Base-by-base conservation (phyloP, 2,888 invertebrate species). In the Limenitis camilla region DNA sequence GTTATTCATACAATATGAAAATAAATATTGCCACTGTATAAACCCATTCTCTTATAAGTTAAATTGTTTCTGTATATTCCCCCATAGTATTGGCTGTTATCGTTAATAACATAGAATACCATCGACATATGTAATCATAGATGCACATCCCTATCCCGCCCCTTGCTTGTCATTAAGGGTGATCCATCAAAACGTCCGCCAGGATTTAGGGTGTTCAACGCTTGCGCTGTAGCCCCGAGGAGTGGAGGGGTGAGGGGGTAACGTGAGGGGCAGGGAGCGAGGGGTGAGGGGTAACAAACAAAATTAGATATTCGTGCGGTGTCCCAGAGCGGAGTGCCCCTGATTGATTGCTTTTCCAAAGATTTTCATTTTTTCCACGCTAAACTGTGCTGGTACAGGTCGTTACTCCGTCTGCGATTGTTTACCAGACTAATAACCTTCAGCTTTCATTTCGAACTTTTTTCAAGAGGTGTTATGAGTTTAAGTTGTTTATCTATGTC, bases 161-260 rank as follows among this genome's bases (percentile, higher is more conserved):
- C 83, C 81, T 79, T 76, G 77, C 81, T 81, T 83, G 87, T 86
- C 87, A 86, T 87, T 87, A 86, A 82, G 86, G 87, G 86, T 86
- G 86, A 87, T 87, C 86, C 86, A 87, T 87, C 86, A 87, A 81
- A 82, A 86, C 76, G 86, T 87, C 87, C 81, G 78, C 78, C 68
- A 73, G 85, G 87, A 83, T 85, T 87, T 86, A 74, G 87, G 86
- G 87, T 75, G 78, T 71, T 68, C 71, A 74, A 74, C 84, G 84
- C 82, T 65, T 83, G 84, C 86, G 84, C 81, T 59, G 60, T 64
- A 60, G 61, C 58, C 52, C 44, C 43, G 35, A 36, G 44, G 33
- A 28, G 28, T 50, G 57, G 63, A 61, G 63, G 52, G 60, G 52
- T 54, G 55, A 62, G 57, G 62, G 65, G 65, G 63, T 50, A 29